Evolutionary conservation across 2,888 invertebrate species (phyloP), one percentile per base, ranked within the genome.

Genomic region (Harpalus rufipes): DNA sequence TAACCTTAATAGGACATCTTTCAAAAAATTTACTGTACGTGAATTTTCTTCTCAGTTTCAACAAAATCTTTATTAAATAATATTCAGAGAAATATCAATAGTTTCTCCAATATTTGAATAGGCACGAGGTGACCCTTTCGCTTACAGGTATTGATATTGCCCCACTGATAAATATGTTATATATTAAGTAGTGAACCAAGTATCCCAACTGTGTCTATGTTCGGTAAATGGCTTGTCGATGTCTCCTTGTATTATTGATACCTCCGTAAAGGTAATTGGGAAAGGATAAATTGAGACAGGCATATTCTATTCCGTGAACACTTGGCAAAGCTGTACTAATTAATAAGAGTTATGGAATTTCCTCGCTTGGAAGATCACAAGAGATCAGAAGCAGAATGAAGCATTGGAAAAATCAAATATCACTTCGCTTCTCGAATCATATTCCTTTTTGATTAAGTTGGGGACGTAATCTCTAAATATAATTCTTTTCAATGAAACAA

Each of bases 291-390:
- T 68, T 68, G 39, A 16, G 63, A 21, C 8, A 16, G 16, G 74
- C 12, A 12, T 3, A 63, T 58, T 14, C 58, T 56, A 59, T 25
- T n/a, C 56, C 18, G n/a, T n/a, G 58, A 78, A 78, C 58, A 58
- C 56, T 58, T 78, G 12, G 25, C 39, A 41, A 16, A 14, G n/a
- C 61, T 12, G 41, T 81, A 21, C 63, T 65, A 81, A 81, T 81
- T 81, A 81, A 63, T 63, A 81, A 41, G 44, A 65, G 61, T 81
- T 44, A 81, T 65, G 65, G 44, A 63, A 81, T 81, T 81, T 59
- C 63, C 44, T 81, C 81, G 61, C 61, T 25, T 41, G 41, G 44
- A 51, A 81, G 81, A 81, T 81, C 81, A 81, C 61, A 81, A 44
- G 14, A 32, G 78, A 78, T 58, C 58, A 78, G 58, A 32, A 2